These are phyloP conservation scores for Ranitomeya imitator DNA, from an alignment of 2,113 vertebrate genomes.

Conservation along the genomic window DNA sequence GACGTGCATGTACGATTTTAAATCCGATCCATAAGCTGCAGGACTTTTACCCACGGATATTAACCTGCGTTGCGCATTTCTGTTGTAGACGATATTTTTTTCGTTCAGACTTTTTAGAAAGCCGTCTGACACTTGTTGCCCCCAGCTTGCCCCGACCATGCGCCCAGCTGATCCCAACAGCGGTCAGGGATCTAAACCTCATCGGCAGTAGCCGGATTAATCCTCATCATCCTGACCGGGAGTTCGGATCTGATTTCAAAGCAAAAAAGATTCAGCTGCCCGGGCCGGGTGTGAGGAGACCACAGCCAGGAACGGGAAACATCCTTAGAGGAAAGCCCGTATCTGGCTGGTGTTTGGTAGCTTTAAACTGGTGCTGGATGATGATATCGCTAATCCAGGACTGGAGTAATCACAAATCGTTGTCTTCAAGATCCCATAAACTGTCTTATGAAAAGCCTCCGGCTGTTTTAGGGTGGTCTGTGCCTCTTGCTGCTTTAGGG, in stretches of 20 bases:
- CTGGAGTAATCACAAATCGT: too few relatives aligned
- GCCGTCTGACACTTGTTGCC: not conserved
- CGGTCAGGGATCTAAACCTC: not conserved
- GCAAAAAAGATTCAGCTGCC: slow-evolving; percentile 43
- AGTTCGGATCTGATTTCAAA: slow-evolving; percentile 51
- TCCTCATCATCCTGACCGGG: not conserved
- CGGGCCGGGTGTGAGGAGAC: not conserved
- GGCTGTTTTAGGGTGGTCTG: not conserved
- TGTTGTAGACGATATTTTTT: too few relatives aligned
- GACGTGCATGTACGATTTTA: too few relatives aligned
- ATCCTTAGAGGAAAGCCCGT: not conserved
- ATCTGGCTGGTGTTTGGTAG: too few relatives aligned
- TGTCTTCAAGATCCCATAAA: too few relatives aligned
- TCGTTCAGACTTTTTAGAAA: not conserved
- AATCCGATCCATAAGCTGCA: too few relatives aligned
- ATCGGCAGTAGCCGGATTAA: not conserved
- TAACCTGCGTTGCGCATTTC: too few relatives aligned
- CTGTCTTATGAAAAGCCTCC: too few relatives aligned
- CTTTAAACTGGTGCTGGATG: too few relatives aligned
- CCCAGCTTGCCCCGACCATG: too few relatives aligned
- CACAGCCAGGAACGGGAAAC: not conserved
- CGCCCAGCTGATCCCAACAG: slow-evolving; percentile 27
- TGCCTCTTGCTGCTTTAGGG: not conserved
- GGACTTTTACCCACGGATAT: too few relatives aligned
- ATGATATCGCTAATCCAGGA: too few relatives aligned